Base-by-base conservation (phyloP, 2,888 invertebrate species). In the Matsumyia berberina region DNA sequence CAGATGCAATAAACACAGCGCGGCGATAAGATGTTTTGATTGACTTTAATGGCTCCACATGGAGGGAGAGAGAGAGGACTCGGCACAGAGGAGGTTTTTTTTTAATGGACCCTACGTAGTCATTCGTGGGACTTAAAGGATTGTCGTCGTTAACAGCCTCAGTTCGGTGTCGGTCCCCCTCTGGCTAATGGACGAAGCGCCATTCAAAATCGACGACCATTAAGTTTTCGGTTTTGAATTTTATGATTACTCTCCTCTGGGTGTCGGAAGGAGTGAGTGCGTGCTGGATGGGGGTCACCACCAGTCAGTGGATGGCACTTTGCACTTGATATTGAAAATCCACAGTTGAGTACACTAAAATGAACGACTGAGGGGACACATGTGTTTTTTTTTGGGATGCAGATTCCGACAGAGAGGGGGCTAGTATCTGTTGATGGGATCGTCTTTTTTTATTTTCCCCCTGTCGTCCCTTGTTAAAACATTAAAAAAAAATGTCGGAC, bases 211-310 rank as follows among this genome's bases (percentile, higher is more conserved):
- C 69, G 83, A 74, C 73, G 51, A 24, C 83, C 79, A 79, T 85
- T 85, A 85, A 85, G 74, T 79, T 74, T 79, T 79, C 17, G 73
- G 73, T 73, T 62, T 80, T 74, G 46, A 69, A 80, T 80, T 80
- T 80, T 80, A 80, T 74, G 80, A 80, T 58, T 80, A 35, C 67
- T 35, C 29, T 67, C 67, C 29, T 67, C 67, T 46, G 51, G 55
- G 49, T 72, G 72, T 66, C 44, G 60, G 24, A 24, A 24, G 24
- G 4, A 66, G 49, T 39, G 66, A 35, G n/a, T 55, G 29, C 15
- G 42, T 53, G n/a, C 33, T 42, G 15, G 29, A 9, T 35, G 19
- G 15, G 53, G 53, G 70, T 66, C 64, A 81, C 42, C 69, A 31
- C 53, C 17, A 31, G n/a, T 33, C 79, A 66, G 35, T 80, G 74